Base-by-base conservation (phyloP, 2,113 vertebrate genomes). In the Propithecus coquereli region DNA sequence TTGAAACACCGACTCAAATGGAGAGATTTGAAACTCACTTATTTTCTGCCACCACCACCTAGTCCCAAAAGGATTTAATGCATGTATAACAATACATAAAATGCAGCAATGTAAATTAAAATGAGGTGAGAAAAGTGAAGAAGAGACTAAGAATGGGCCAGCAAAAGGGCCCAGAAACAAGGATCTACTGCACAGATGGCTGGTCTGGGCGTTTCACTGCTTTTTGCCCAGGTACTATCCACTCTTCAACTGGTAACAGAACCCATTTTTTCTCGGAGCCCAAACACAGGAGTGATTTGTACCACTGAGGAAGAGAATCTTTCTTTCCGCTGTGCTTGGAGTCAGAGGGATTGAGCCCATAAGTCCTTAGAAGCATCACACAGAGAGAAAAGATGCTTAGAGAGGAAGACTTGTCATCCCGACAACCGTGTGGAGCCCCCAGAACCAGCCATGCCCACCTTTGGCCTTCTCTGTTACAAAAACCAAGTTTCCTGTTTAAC, bases 51-150 rank as follows among this genome's bases (percentile, higher is more conserved):
- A 90, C 89, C 37, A 71, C 73, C 74, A 81, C n/a, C 59, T 40
- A 87, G 68, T 87, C 91, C 52, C 90, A 90, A 89, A 87, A 92
- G 84, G 45, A 81, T 17, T 80, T 65, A 74, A 77, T 85, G 27
- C 37, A 77, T 87, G 92, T 85, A 71, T 81, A 54, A 94, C 86
- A 61, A 87, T 40, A 85, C 5, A 54, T 82, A 85, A 94, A 86
- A 94, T 54, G 85, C 27, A 92, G 61, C 20, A 90, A 91, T 45
- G 14, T 25, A 45, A 34, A 80, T 92, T n/a, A 89, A 68, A 91
- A 81, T 76, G 34, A 85, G 7, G 20, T 37, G 37, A 91, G 87
- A 66, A 79, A 94, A 65, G 77, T 16, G 2, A 82, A 27, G 40
- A 30, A 37, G 9, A 37, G 6, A 43, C 47, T 34, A 83, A 34